Base-by-base conservation (phyloP, 2,888 invertebrate genomes). In the Dasysyrphus tricinctus region DNA sequence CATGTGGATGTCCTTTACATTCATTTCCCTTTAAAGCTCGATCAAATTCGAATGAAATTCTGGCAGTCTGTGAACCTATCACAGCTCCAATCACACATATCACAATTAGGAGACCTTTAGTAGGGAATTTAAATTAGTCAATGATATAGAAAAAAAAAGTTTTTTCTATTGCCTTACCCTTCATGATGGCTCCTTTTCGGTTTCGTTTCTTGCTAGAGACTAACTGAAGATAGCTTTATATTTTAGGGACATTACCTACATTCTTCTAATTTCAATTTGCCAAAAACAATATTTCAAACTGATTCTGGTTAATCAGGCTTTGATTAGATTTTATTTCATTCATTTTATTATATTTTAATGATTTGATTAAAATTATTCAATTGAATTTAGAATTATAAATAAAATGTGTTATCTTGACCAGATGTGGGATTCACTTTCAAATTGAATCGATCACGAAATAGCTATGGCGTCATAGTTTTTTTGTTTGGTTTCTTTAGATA, bases 1-100 rank as follows among this genome's bases (percentile, higher is more conserved):
- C 91, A 39, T 90, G 88, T 32, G 42, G 65, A 70, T 90, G 80
- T 14, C 79, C 47, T 3, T 81, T 44, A 34, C 91, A 91, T 16
- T 85, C 85, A 32, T 85, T 73, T 11, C 85, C 85, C 0, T 42
- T 63, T 1, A 81, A 44, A 24, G 6, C 75, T 12, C 63, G 59
- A 19, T 63, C 11, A 3, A 7, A 1, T 19, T 34, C 32, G 4
- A 16, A 7, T 32, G 12, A 9, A 69, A 49, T 3, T 39, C 19
- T n/a, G 11, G 19, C 24, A 37, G 37, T n/a, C 0, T n/a, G n/a
- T n/a, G n/a, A 56, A 11, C 9, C 8, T 11, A 7, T 34, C 37
- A 57, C 16, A 44, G 37, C 59, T 11, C 76, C 72, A 11, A 61
- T 39, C 9, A 84, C 12, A 39, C 44, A 47, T 3, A 80, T n/a